phyloP scores from a whole-genome alignment of 2,888 invertebrate species.

The Imbricaverruca yamaguchii region DNA sequence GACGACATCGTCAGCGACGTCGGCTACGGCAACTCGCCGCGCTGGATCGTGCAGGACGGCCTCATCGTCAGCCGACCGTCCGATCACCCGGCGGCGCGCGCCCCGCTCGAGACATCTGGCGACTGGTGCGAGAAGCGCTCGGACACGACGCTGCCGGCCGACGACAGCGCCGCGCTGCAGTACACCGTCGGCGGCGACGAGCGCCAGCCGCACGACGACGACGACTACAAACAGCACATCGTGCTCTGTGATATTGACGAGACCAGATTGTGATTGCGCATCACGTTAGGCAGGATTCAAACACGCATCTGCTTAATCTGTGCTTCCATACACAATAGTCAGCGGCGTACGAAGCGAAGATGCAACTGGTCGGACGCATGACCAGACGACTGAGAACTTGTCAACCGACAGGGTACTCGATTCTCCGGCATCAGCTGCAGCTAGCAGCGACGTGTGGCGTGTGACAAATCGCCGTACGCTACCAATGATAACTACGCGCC shows the following conservation, averaged over 20 bases:
- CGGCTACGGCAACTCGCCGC: conserved; percentile 30
- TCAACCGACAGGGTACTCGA: too few relatives aligned
- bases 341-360: too few relatives aligned
- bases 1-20: conserved; percentile 26
- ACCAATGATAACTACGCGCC: too few relatives aligned
- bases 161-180: not conserved
- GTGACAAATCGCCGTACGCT: too few relatives aligned
- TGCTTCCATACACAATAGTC: too few relatives aligned
- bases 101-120: not conserved
- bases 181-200: not conserved
- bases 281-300: too few relatives aligned
- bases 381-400: too few relatives aligned
- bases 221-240: not conserved
- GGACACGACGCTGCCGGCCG: not conserved
- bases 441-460: too few relatives aligned
- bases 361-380: too few relatives aligned
- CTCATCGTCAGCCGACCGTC: conserved; percentile 28
- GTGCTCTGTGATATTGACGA: conserved; percentile 15
- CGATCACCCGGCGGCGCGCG: not conserved
- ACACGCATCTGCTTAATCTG: too few relatives aligned
- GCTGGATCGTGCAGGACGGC: conserved; percentile 30
- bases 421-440: too few relatives aligned
- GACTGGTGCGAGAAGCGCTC: not conserved
- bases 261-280: not conserved
- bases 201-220: not conserved